phyloP scores from a whole-genome alignment of 2,888 invertebrate genomes.

The Mylabris sibirica region DNA sequence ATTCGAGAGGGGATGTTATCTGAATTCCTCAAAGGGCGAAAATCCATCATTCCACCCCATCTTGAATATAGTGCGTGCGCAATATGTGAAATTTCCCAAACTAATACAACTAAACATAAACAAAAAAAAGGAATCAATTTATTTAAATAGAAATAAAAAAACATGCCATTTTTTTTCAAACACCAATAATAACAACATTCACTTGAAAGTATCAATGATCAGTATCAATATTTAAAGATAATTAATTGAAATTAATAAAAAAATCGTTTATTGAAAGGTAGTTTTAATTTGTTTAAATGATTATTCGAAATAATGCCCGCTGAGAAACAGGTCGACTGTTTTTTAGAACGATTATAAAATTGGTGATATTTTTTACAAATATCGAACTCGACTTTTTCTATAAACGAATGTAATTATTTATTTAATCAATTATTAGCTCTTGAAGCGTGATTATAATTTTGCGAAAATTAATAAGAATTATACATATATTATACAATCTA shows the following conservation, averaged over 20 bases:
- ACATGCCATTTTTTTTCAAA: background rate
- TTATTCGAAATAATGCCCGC: background rate
- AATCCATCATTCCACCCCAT: slow-evolving; percentile 8
- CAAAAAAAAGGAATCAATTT: background rate
- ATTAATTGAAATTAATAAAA: background rate
- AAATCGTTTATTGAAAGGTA: background rate
- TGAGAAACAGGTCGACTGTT: background rate
- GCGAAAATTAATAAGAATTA: too few relatives aligned
- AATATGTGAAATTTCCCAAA: slow-evolving; percentile 8
- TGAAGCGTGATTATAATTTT: too few relatives aligned
- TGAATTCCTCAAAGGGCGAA: slow-evolving; percentile 11
- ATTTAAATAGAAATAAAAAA: background rate
- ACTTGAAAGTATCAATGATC: background rate
- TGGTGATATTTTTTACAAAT: too few relatives aligned
- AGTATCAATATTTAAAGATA: background rate
- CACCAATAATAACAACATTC: background rate
- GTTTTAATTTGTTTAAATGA: background rate
- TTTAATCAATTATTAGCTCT: too few relatives aligned
- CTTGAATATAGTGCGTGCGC: slow-evolving; percentile 4
- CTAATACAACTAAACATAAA: background rate
- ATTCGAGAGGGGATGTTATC: slow-evolving; percentile 13
- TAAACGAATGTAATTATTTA: too few relatives aligned
- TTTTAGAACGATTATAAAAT: background rate
- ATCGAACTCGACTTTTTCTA: too few relatives aligned
- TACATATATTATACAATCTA: too few relatives aligned